Evolutionary conservation across 2,113 vertebrate genomes (phyloP), one percentile per base, ranked within the genome.

Genomic region (Calonectris borealis): DNA sequence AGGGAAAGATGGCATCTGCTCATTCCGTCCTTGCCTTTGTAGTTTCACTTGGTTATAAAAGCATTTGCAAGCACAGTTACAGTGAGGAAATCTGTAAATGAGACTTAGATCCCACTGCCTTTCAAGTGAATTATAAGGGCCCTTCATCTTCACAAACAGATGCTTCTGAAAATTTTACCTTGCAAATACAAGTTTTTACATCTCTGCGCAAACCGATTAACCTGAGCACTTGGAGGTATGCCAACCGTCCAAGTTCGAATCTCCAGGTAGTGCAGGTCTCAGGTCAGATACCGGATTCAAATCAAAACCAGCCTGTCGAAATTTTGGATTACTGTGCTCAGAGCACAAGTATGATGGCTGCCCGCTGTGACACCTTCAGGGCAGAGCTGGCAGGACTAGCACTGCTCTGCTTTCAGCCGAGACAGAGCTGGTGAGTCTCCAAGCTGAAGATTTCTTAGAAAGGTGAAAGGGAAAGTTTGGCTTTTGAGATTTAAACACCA

Each of bases 151-250:
- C 44, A 83, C 52, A 82, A 90, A 68, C 62, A 90, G 62, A 86
- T 44, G 40, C 71, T 88, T 92, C 71, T 92, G 58, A 93, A 95
- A 92, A 86, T 86, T 72, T 25, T 71, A 86, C 70, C 54, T 73
- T 26, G 18, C 71, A 76, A 92, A 90, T 6, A 6, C 24, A 69
- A 88, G 44, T 51, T 92, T 88, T 96, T 80, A 72, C 36, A 44
- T 80, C 49, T 83, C 38, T 2, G 1, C 1, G 5, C 80, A 91
- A 91, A 77, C 42, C 1, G 5, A 91, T 87, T 82, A 91, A 66
- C 51, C 46, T 0, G 6, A 93, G 65, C 29, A 42, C 60, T 62
- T 71, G 65, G 54, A 86, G 46, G 9, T 34, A 36, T n/a, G 73
- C 64, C 80, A 91, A 2, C 54, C 3, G 3, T 36, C 55, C 46